Base-by-base conservation (phyloP, 2,797 vertebrate species). In the Sciurus vulgaris region DNA sequence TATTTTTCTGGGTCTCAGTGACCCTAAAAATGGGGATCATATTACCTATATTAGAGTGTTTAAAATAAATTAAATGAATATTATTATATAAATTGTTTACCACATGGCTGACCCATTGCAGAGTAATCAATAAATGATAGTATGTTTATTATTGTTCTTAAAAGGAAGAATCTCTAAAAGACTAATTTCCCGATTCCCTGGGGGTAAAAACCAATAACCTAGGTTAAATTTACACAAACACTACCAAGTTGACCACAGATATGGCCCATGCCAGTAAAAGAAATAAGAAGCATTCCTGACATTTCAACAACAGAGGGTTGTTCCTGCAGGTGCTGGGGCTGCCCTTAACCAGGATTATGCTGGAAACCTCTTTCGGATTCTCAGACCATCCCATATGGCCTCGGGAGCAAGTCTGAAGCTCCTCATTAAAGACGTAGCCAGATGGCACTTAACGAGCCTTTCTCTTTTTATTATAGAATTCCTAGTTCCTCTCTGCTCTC, bases 371-470 rank as follows among this genome's bases (percentile, higher is more conserved):
- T 35, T 30, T 83, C 63, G 7, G 74, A 56, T 73, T 33, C 79
- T 28, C 87, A 86, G 76, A 77, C 81, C 26, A 7, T 56, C 82
- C 92, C 84, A 93, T 47, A 63, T 51, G 84, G 82, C 86, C 86
- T 87, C 41, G 7, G 73, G 78, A 85, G 86, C 4, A 47, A 77
- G 35, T 33, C 84, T 47, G 33, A 26, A 56, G 84, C 88, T 83
- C 95, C 94, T 91, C 94, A 65, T 89, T 96, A 95, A 83, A 79
- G 86, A 87, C 24, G n/a, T 26, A 74, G 88, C 85, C 88, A 92
- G 76, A 63, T 6, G 1, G 69, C 47, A 35, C 59, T 92, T 96
- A 73, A 70, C 1, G 9, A 84, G 81, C 73, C 65, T 84, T 84
- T 13, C 65, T 83, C 49, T 41, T 63, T 96, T 92, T 89, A 90